Evolutionary conservation across 1,140 invertebrate genomes (phyloP).

Genomic region (Aphidius gifuensis): DNA sequence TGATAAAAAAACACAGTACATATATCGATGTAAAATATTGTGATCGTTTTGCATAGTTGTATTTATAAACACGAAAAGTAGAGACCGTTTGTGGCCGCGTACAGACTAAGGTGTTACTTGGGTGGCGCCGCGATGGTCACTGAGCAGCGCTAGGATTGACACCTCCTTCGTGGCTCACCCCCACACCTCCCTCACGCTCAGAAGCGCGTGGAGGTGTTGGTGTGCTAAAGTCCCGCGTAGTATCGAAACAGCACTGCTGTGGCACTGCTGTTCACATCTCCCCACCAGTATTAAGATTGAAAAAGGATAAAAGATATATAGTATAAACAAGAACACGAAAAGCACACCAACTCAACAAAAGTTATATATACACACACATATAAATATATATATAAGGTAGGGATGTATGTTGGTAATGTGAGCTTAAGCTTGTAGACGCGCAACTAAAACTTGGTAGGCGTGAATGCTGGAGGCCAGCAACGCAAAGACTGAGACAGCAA

Average conservation of each 20-base stretch:
- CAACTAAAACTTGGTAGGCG: constrained; percentile 46
- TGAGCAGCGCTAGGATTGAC: constrained; percentile 58
- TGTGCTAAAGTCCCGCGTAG: constrained; percentile 46
- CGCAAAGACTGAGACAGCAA: constrained; percentile 47
- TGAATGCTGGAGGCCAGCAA: constrained; percentile 54
- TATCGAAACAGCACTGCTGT: constrained; percentile 12
- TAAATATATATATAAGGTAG: not conserved
- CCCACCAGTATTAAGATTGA: not conserved
- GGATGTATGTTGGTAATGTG: not conserved
- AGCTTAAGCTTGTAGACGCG: constrained; percentile 23
- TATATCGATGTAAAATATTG: no score
- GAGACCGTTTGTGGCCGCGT: constrained; percentile 9
- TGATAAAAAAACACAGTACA: no score
- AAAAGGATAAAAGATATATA: constrained; percentile 2
- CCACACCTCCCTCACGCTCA: constrained; percentile 49
- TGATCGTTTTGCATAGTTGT: no score
- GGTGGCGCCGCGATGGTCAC: constrained; percentile 58
- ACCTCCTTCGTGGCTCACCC: constrained; percentile 55
- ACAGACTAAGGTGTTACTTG: constrained; percentile 55
- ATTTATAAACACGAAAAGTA: not conserved
- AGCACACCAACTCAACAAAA: not conserved
- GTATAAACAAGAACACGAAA: no score
- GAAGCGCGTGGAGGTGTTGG: constrained; percentile 46
- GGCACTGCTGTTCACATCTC: not conserved
- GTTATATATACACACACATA: no score